A percentile compares a stretch with the other conserved stretches of the same genome.
Conservation (phyloP, 2,113 vertebrate genomes). For the Corythaixoides concolor region DNA sequence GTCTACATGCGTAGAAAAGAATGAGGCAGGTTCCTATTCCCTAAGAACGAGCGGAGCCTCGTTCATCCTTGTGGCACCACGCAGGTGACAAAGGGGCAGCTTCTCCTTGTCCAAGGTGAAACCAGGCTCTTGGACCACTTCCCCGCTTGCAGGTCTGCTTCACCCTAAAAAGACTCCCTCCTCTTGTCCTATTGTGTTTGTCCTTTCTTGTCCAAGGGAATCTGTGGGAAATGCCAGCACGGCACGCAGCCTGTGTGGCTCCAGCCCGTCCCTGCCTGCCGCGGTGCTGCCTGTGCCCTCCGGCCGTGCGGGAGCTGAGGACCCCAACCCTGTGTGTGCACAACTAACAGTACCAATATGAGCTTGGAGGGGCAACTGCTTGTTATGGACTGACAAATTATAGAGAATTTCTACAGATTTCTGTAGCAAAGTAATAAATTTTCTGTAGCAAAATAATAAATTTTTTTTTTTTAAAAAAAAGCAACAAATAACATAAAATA, state of each 20-base stretch:
- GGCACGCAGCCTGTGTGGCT: neutral
- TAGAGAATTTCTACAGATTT: neutral
- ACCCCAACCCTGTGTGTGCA: neutral
- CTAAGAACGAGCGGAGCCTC: neutral
- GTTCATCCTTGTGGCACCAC: neutral
- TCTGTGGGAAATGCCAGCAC: neutral
- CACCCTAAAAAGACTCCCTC: neutral
- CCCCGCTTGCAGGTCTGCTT: neutral
- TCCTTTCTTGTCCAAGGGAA: neutral
- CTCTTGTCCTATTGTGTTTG: neutral
- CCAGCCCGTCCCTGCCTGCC: neutral
- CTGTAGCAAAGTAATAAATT: too few species aligned
- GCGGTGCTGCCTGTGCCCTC: rapidly evolving
- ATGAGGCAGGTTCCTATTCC: conserved; percentile 12
- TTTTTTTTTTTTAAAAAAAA: neutral
- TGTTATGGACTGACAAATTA: neutral
- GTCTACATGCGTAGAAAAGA: neutral
- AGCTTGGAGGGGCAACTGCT: neutral
- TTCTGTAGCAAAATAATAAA: too few species aligned
- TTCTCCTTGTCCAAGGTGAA: neutral
- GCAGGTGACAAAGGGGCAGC: neutral
- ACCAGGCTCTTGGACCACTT: neutral
- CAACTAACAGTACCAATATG: neutral
- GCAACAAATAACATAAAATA: neutral
- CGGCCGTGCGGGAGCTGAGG: rapidly evolving